Base-by-base conservation (phyloP, 2,888 invertebrate species). In the Temnothorax rugatulus region DNA sequence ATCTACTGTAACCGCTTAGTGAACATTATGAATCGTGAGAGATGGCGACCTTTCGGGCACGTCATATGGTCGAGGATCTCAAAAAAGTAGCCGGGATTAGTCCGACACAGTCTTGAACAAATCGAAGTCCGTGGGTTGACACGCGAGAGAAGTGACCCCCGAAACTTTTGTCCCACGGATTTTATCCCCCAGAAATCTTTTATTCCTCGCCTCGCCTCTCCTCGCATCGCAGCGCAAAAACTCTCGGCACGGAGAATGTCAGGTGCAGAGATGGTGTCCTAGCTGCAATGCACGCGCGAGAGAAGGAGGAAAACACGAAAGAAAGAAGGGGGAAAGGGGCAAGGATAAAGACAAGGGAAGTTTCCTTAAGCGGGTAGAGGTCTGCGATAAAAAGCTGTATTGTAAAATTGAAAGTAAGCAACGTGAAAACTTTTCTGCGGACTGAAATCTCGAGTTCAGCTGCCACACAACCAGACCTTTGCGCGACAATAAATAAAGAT, bases 131-230 rank as follows among this genome's bases (percentile, higher is more conserved):
- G 41, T 47, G 59, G 29, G 18, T 66, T 76, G 82, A 75, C 84
- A 13, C 13, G 7, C 41, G 85, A 75, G 41, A 77, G 66, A 63
- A 82, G 77, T 79, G 85, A 76, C 59, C 44, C 64, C 52, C 63
- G 64, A 89, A 89, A 87, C 89, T 89, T 89, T 87, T 61, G 77
- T 52, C 54, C 50, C 74, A 81, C 66, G 71, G 89, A 76, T 90
- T 90, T 90, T 90, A 90, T 90, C 88, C 85, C 3, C 50, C 63
- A 82, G 52, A 88, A 90, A 89, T 90, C 90, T 89, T 74, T 90
- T 90, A 88, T 90, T 89, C 50, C 8, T 41, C 8, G 41, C 90
- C 87, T 73, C 85, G 82, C 34, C 76, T 82, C 73, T 84, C 71
- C 75, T 87, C 77, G 75, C 79, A 2, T 21, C 38, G 54, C 25